These are phyloP conservation scores for Perizoma affinitatum DNA, from an alignment of 2,888 invertebrate species.

Conservation along the genomic window DNA sequence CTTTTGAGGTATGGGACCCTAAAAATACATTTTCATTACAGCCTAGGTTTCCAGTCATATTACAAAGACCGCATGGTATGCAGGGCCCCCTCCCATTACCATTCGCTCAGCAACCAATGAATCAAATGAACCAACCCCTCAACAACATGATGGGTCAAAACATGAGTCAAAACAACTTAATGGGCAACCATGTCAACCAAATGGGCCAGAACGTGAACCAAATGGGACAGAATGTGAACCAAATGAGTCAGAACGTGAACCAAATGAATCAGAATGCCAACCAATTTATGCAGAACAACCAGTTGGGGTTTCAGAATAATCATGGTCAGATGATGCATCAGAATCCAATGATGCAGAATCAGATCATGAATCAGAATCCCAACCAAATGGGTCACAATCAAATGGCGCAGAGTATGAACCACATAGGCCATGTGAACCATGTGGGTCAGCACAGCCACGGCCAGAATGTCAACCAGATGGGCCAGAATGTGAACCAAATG, in stretches of 20 bases:
- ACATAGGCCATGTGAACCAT: slow-evolving; percentile 3
- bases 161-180: slow-evolving; percentile 48
- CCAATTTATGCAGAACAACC: slow-evolving; percentile 48
- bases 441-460: slow-evolving; percentile 24
- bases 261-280: slow-evolving; percentile 46
- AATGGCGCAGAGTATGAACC: slow-evolving; percentile 37
- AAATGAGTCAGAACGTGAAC: slow-evolving; percentile 45
- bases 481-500: slow-evolving; percentile 44
- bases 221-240: slow-evolving; percentile 50
- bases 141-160: slow-evolving; percentile 52
- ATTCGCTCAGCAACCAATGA: slow-evolving; percentile 66
- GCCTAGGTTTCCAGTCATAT: slow-evolving; percentile 77
- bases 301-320: slow-evolving; percentile 47
- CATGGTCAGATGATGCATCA: slow-evolving; percentile 53
- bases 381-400: slow-evolving; percentile 57
- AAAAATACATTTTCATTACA: slow-evolving; percentile 43
- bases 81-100: slow-evolving; percentile 73
- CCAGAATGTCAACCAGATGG: slow-evolving; percentile 36
- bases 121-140: slow-evolving; percentile 57
- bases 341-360: slow-evolving; percentile 50
- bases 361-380: slow-evolving; percentile 38
- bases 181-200: slow-evolving; percentile 52
- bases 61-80: slow-evolving; percentile 74
- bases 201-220: slow-evolving; percentile 51
- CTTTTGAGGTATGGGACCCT: too few species aligned